phyloP scores from a whole-genome alignment of 35 echinoderm and acorn worm species.

The Ophioderma brevispina region DNA sequence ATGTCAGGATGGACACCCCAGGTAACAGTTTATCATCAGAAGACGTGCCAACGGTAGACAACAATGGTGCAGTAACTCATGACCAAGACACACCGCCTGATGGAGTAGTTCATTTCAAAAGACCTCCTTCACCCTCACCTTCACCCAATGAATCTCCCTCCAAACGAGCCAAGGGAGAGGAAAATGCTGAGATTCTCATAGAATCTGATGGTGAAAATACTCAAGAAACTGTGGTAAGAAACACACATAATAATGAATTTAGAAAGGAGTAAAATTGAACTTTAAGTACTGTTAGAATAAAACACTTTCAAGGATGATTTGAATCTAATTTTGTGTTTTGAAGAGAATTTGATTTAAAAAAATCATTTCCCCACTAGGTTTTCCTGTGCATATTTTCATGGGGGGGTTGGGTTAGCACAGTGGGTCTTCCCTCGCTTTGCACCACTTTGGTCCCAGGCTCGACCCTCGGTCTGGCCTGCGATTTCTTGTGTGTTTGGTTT shows the following conservation, averaged over 20 bases:
- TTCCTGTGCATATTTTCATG: no score
- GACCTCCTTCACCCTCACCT: neutral
- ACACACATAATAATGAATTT: neutral
- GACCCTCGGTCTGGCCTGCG: no score
- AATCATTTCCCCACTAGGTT: no score
- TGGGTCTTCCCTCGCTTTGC: no score
- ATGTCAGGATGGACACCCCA: neutral
- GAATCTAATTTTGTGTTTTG: no score
- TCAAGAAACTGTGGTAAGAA: neutral
- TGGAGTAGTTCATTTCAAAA: neutral
- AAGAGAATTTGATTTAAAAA: no score
- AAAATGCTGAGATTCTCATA: neutral
- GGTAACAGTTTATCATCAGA: neutral
- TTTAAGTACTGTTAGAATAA: no score
- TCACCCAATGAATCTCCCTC: neutral
- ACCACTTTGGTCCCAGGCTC: no score
- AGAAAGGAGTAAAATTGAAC: no score
- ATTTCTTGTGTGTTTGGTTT: no score
- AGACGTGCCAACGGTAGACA: neutral
- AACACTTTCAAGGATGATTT: no score
- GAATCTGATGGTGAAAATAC: neutral
- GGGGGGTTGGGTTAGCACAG: no score
- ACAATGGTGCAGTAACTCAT: neutral
- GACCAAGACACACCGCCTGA: neutral
- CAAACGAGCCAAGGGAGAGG: neutral